phyloP scores from a whole-genome alignment of 2,113 vertebrate genomes.

The Cariama cristata region DNA sequence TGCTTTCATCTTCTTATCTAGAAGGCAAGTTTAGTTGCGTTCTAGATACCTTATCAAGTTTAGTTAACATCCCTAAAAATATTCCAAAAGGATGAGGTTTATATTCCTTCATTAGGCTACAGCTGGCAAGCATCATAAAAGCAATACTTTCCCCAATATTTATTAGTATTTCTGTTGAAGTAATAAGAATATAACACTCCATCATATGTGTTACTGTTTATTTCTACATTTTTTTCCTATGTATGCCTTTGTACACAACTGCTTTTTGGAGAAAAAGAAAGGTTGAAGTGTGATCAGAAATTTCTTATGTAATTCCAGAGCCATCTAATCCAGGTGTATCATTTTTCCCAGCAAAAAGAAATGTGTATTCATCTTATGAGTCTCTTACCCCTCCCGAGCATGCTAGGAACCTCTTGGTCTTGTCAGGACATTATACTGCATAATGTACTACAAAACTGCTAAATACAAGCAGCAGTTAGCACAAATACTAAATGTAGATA shows the following conservation, averaged over 20 bases:
- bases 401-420: not conserved
- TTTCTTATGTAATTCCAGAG: not conserved
- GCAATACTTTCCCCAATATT: not conserved
- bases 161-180: not conserved
- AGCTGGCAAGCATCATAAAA: not conserved
- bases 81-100: not conserved
- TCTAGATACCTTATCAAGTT: not conserved
- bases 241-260: not conserved
- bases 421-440: not conserved
- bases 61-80: not conserved
- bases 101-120: not conserved
- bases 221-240: not conserved
- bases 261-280: not conserved
- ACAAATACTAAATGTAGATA: not conserved
- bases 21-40: not conserved
- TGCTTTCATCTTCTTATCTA: not conserved
- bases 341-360: not conserved
- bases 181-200: not conserved
- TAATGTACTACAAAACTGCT: not conserved
- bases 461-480: not conserved
- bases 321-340: not conserved
- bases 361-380: not conserved
- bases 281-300: not conserved
- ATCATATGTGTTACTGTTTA: not conserved
- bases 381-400: not conserved